phyloP scores from a whole-genome alignment of 2,797 vertebrate genomes.

The Myotis pilosus region DNA sequence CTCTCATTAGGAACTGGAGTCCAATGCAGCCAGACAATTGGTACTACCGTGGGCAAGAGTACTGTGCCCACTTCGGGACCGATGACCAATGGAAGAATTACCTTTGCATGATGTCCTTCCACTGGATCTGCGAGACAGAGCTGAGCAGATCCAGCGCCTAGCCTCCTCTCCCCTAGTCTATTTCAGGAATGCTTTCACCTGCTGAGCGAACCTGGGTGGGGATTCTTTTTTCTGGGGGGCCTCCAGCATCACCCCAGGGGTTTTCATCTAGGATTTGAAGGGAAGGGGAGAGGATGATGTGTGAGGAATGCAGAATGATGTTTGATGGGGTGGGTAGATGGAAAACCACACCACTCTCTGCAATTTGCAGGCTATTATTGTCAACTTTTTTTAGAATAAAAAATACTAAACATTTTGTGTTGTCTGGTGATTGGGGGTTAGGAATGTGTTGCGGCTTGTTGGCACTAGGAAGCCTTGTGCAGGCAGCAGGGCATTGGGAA shows the following conservation, averaged over 20 bases:
- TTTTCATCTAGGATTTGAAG: not conserved
- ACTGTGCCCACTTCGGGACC: constrained; percentile 82
- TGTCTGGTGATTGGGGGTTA: constrained; percentile 30
- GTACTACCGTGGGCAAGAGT: constrained; percentile 79
- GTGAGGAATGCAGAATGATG: not conserved
- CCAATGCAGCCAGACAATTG: constrained; percentile 84
- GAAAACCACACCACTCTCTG: not conserved
- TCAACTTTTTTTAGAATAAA: constrained; percentile 5
- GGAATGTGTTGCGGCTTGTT: not conserved
- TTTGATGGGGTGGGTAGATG: not conserved
- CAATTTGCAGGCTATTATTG: not conserved
- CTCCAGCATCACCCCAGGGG: not conserved
- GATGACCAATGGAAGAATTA: constrained; percentile 84
- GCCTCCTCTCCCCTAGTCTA: constrained; percentile 8
- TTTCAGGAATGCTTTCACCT: not conserved
- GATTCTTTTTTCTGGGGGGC: not conserved
- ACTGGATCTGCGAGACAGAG: constrained; percentile 84
- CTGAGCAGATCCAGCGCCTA: not conserved
- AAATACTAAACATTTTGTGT: not conserved
- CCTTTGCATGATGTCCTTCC: constrained; percentile 79
- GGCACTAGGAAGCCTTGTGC: not conserved
- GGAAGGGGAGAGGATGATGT: not conserved
- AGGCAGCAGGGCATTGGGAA: fast-evolving
- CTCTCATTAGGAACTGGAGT: constrained; percentile 77
- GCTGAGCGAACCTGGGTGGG: not conserved